phyloP scores from a whole-genome alignment of 2,113 vertebrate genomes.

The Eleginops maclovinus region DNA sequence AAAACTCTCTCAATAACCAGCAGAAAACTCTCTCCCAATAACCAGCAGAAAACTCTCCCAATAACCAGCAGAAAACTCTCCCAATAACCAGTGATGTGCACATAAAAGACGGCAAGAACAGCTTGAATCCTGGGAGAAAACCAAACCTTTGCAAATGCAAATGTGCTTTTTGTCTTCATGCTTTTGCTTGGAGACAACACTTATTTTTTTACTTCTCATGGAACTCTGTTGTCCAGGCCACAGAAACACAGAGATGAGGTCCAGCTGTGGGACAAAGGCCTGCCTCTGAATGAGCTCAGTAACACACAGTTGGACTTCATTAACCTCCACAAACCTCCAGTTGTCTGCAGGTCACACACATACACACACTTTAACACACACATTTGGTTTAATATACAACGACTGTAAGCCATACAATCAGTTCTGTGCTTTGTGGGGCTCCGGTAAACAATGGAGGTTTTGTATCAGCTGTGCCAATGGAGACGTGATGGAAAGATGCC shows the following conservation, averaged over 20 bases:
- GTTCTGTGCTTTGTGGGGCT: slow-evolving; percentile 31
- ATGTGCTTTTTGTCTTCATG: too few relatives aligned
- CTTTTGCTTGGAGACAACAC: slow-evolving; percentile 11
- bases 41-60: too few relatives aligned
- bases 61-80: too few relatives aligned
- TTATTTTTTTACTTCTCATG: slow-evolving; percentile 34
- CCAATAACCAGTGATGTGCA: too few relatives aligned
- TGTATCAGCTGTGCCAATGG: slow-evolving; percentile 49
- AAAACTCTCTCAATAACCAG: too few relatives aligned
- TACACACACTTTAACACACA: background rate
- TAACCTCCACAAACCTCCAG: slow-evolving; percentile 20
- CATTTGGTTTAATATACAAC: slow-evolving; percentile 1
- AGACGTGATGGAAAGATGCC: slow-evolving; percentile 48
- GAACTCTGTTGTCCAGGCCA: slow-evolving; percentile 5
- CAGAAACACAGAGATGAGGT: background rate
- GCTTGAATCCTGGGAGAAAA: too few relatives aligned
- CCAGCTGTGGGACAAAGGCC: background rate
- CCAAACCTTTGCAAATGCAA: too few relatives aligned
- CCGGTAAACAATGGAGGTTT: slow-evolving; percentile 57
- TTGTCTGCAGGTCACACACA: slow-evolving; percentile 46
- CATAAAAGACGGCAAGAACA: too few relatives aligned
- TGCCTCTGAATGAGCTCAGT: slow-evolving; percentile 48
- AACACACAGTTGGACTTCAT: slow-evolving; percentile 61
- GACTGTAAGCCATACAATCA: slow-evolving; percentile 36
- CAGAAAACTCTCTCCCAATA: too few relatives aligned